These are phyloP conservation scores for Chelidonichthys spinosus DNA, from an alignment of 2,797 vertebrate species.

Conservation along the genomic window DNA sequence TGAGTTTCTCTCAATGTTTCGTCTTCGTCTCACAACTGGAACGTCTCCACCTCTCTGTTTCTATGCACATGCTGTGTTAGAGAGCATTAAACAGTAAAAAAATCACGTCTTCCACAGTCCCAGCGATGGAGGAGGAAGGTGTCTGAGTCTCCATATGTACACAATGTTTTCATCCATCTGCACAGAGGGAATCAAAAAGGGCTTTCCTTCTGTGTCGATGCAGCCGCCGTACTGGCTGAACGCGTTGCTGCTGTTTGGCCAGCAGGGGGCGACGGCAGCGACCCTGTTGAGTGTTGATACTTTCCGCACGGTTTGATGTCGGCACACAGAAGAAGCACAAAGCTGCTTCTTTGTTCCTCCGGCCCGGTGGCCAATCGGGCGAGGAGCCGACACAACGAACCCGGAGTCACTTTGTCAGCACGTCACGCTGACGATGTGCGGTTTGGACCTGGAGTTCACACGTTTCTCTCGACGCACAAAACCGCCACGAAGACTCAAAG, in stretches of 20 bases:
- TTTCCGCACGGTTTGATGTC: constrained; percentile 2
- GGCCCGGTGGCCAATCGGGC: too few species aligned
- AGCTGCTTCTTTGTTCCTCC: constrained; percentile 12
- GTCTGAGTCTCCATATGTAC: background rate
- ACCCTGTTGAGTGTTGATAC: background rate
- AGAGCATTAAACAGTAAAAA: background rate
- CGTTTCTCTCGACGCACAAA: background rate
- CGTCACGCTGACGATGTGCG: too few species aligned
- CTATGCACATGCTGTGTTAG: constrained; percentile 56
- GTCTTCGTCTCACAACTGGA: background rate
- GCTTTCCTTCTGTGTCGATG: too few species aligned
- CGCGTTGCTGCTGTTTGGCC: constrained; percentile 19
- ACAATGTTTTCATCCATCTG: too few species aligned
- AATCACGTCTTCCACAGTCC: constrained; percentile 63
- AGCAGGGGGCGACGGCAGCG: background rate
- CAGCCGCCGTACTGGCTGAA: background rate
- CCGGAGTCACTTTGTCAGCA: too few species aligned
- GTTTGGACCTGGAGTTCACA: background rate
- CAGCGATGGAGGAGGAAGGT: constrained; percentile 10
- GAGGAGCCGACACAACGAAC: too few species aligned
- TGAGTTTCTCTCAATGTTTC: constrained; percentile 24
- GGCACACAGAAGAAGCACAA: constrained; percentile 40
- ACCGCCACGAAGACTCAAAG: background rate
- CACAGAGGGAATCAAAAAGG: too few species aligned
- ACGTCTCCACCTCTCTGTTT: constrained; percentile 21